These are phyloP conservation scores for Sebastes nivosus DNA, from an alignment of 2,797 vertebrate species.

Conservation along the genomic window DNA sequence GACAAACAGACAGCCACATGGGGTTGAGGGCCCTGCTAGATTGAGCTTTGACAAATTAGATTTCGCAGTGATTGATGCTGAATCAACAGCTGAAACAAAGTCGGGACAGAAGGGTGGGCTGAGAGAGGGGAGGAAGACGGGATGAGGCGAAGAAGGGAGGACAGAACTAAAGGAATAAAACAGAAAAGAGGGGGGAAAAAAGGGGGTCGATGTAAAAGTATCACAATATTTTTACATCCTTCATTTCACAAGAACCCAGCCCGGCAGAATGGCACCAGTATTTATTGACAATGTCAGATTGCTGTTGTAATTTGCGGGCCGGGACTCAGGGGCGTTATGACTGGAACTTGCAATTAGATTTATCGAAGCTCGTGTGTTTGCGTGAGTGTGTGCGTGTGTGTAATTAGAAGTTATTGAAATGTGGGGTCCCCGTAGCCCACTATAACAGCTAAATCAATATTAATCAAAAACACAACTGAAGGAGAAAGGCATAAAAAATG, in stretches of 20 bases:
- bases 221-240: constrained; percentile 49
- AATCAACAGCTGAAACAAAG: constrained; percentile 72
- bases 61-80: constrained; percentile 74
- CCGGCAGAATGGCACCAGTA: constrained; percentile 56
- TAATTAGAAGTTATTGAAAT: constrained; percentile 80
- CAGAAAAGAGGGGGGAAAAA: not conserved
- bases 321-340: constrained; percentile 55
- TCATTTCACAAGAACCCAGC: constrained; percentile 43
- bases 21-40: constrained; percentile 64
- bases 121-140: not conserved
- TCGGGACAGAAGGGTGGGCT: constrained; percentile 19
- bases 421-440: constrained; percentile 62
- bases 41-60: constrained; percentile 78
- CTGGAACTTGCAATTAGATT: constrained; percentile 71
- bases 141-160: constrained; percentile 2
- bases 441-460: constrained; percentile 80
- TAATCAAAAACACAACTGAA: constrained; percentile 70
- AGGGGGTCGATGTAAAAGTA: constrained; percentile 48
- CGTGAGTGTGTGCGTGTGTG: constrained; percentile 33
- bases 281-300: constrained; percentile 75
- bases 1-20: constrained; percentile 69
- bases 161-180: constrained; percentile 10
- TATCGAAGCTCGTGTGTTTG: constrained; percentile 53
- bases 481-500: constrained; percentile 62
- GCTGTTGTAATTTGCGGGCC: constrained; percentile 75